Base-by-base conservation (phyloP, 2,113 vertebrate species). In the Variabilichromis moorii region DNA sequence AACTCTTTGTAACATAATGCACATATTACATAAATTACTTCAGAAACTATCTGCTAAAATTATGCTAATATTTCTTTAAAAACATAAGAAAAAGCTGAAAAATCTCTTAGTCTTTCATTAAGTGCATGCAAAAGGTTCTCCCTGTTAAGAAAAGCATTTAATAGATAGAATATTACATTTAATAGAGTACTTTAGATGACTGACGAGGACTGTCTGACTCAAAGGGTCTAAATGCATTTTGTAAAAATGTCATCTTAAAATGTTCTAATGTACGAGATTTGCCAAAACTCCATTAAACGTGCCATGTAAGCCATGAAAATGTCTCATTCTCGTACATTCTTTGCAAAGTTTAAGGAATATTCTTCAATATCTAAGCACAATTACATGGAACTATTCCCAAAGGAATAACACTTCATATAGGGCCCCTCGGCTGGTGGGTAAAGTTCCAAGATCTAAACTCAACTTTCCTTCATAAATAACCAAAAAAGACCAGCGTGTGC, bases 391-490 rank as follows among this genome's bases (percentile, higher is more conserved):
- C 1, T 1, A 40, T 68, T 68, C n/a, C 35, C 35, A 40, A 68
- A 42, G 12, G 13, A 42, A 42, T 71, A 24, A 71, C 12, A 42
- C 8, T 24, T 42, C 5, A 9, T 16, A 42, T 6, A 71, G 33
- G 35, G 33, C 5, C 47, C 16, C 19, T 51, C 0, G 8, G 0
- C 0, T 83, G 14, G 28, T 33, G 68, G 47, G 12, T 28, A 17
- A 45, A 76, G 26, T 71, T 73, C 24, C 7, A 84, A 3, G 2
- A 37, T 55, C 50, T 57, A 16, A 40, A 8, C 26, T 81, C 35
- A 5, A 57, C 35, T 81, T 26, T 19, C n/a, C 26, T 85, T 12
- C 11, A 80, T 28, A 17, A 80, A 53, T 80, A 47, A 63, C 16
- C 73, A 85, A 61, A 85, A 14, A 33, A 35, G 14, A 40, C 2